A percentile compares a stretch with the other conserved stretches of the same genome.
Evolutionary conservation across 1,140 invertebrate genomes (phyloP).

Genomic region (Platyscapa corneri): DNA sequence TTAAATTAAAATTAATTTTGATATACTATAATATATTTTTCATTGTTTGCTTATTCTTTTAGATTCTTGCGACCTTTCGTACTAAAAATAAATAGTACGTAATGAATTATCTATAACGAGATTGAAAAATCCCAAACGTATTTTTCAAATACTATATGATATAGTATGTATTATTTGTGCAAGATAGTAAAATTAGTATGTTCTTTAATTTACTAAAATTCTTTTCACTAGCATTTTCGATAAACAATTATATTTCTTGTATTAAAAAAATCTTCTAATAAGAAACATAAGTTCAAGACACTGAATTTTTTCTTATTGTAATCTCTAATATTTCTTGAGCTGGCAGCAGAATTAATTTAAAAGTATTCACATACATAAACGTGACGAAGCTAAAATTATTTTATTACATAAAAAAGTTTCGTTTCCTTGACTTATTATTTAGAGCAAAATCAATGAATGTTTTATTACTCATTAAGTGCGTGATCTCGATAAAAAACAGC

Average conservation of each 20-base stretch:
- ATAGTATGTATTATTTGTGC: background rate
- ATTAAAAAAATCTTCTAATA: background rate
- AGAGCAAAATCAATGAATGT: conserved; percentile 23
- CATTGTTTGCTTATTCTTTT: conserved; percentile 32
- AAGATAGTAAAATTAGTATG: conserved; percentile 3
- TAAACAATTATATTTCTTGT: background rate
- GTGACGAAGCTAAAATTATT: conserved; percentile 20
- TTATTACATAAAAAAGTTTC: conserved; percentile 35
- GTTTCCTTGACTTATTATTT: conserved; percentile 1
- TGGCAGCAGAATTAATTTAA: background rate
- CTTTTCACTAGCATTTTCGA: background rate
- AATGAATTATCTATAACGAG: conserved; percentile 45
- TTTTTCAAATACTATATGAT: background rate
- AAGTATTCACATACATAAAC: conserved; percentile 16
- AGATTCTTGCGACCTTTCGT: conserved; percentile 37
- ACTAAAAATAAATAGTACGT: conserved; percentile 49
- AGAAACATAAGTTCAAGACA: background rate
- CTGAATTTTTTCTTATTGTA: background rate
- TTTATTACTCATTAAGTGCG: background rate
- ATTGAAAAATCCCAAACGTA: conserved; percentile 28
- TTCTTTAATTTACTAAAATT: background rate
- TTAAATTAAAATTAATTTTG: background rate
- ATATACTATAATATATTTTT: background rate
- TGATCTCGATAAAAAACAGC: background rate
- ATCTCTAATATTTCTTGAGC: background rate